Evolutionary conservation across 2,888 invertebrate genomes (phyloP).

Genomic region (Eilema caniola): DNA sequence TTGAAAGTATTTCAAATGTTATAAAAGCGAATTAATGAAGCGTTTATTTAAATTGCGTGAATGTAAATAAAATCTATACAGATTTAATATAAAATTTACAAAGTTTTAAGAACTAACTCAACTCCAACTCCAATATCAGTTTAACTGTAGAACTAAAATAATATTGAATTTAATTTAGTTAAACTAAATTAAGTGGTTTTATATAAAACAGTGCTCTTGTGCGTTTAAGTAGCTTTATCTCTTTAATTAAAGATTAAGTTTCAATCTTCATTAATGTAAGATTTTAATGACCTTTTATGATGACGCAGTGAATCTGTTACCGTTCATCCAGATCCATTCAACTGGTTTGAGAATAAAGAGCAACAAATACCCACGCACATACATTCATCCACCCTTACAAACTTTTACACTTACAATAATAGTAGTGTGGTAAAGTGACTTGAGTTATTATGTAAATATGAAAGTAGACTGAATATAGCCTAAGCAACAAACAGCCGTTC

Average conservation of each 20-base stretch:
- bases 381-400: background rate
- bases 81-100: too few relatives aligned
- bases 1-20: background rate
- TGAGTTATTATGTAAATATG: background rate
- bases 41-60: background rate
- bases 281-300: background rate
- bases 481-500: background rate
- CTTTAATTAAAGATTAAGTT: background rate
- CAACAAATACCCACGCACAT: background rate
- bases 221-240: background rate
- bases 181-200: too few relatives aligned
- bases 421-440: background rate
- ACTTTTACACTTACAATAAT: background rate
- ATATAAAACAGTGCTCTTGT: too few relatives aligned
- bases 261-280: background rate
- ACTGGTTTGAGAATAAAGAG: background rate
- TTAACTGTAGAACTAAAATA: too few relatives aligned
- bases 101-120: too few relatives aligned
- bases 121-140: too few relatives aligned
- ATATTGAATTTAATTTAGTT: too few relatives aligned
- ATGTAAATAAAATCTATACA: too few relatives aligned
- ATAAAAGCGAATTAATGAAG: background rate
- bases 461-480: background rate
- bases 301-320: background rate
- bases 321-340: too few relatives aligned